Base-by-base conservation (phyloP, 2,888 invertebrate genomes). In the Maniola hyperantus region DNA sequence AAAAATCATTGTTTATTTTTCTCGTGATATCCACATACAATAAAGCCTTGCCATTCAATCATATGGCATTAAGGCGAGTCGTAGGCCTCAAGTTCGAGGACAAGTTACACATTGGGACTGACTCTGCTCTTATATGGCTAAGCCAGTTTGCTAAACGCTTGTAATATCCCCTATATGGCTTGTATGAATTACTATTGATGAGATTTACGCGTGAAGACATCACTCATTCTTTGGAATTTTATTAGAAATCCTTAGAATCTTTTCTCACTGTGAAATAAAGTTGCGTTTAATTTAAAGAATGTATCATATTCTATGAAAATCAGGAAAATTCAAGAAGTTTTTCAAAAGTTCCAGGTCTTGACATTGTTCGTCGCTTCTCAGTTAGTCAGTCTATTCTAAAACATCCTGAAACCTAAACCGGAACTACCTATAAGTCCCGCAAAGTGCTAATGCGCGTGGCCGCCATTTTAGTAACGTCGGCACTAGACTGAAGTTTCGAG, bases 131-230 rank as follows among this genome's bases (percentile, higher is more conserved):
- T 75, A 71, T 75, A 79, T 65, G 74, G 74, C 33, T 42, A 36
- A 68, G 67, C 69, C 68, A 67, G 72, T 72, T 75, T 71, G 59
- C 66, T 67, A 65, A 73, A 72, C 66, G 46, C 71, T 58, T 68
- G 42, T 64, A n/a, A 39, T 44, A 34, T 36, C 44, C 78, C 76
- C 33, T 76, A 78, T 69, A 82, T 68, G 80, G 80, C 63, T 39
- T 59, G 68, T 69, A 74, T 77, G 75, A 72, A 78, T 80, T 78
- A 79, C 65, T 70, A 53, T 42, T 69, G 69, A 73, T 79, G 79
- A 78, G 77, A 80, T 80, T 81, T 79, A 65, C 72, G 70, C 50
- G 72, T 64, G 57, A 65, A 63, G 15, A 65, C 63, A 64, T 70
- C 54, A 46, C 60, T 69, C 60, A 57, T 57, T 42, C 6, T 13